These are phyloP conservation scores for Centropus bengalensis DNA, from an alignment of 2,113 vertebrate genomes.

Conservation along the genomic window DNA sequence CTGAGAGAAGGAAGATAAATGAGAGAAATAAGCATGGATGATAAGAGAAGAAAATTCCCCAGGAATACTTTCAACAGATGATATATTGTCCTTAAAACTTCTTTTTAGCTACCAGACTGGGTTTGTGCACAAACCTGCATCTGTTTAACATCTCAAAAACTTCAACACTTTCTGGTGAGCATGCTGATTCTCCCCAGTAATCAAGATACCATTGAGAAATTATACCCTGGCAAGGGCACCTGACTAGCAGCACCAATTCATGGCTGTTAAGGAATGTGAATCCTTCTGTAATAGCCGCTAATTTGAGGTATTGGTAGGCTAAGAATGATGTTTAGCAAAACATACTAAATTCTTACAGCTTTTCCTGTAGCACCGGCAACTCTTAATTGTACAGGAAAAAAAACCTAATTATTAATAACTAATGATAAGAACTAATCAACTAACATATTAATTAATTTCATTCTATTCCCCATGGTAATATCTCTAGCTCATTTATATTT, in stretches of 20 bases:
- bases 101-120: neutral
- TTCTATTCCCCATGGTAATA: slow-evolving; percentile 27
- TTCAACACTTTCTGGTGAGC: neutral
- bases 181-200: neutral
- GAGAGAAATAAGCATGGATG: neutral
- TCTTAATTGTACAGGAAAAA: slow-evolving; percentile 17
- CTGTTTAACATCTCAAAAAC: neutral
- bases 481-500: slow-evolving; percentile 43
- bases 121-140: neutral
- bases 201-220: neutral
- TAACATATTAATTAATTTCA: slow-evolving; percentile 52
- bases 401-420: neutral
- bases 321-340: slow-evolving; percentile 31
- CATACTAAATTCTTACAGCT: neutral
- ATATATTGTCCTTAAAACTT: neutral
- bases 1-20: neutral
- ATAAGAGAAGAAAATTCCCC: neutral
- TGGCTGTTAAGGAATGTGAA: neutral
- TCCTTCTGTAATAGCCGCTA: neutral
- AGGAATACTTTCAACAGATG: neutral
- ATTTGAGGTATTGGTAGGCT: slow-evolving; percentile 4
- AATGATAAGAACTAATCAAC: slow-evolving; percentile 43
- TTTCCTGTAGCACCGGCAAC: neutral
- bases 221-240: neutral
- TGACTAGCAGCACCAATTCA: neutral